Conservation (phyloP, 2,888 invertebrate species). For the Sipha maydis region DNA sequence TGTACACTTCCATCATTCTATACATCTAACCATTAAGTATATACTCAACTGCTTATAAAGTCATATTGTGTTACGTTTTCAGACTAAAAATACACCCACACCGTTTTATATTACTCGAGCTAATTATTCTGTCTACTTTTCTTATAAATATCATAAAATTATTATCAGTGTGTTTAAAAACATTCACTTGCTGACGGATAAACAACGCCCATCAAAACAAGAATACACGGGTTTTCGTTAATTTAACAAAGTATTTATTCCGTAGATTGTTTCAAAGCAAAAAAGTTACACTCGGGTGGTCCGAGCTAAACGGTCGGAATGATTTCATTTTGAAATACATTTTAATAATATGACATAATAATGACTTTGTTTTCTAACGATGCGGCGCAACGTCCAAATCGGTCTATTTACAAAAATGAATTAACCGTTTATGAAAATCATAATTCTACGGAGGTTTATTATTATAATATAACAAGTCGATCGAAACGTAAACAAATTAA, state of each 20-base stretch:
- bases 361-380: slow-evolving; percentile 16
- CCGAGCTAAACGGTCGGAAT: not conserved
- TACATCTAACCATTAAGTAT: no score
- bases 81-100: no score
- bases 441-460: not conserved
- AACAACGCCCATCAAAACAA: not conserved
- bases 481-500: not conserved
- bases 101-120: no score
- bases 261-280: not conserved
- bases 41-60: no score
- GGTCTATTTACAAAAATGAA: slow-evolving; percentile 35
- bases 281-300: slow-evolving; percentile 3
- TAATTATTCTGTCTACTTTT: not conserved
- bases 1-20: no score
- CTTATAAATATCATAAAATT: not conserved
- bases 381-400: not conserved
- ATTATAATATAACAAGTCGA: not conserved
- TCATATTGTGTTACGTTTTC: no score
- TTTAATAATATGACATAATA: slow-evolving; percentile 27
- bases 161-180: not conserved
- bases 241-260: not conserved
- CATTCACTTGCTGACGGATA: not conserved
- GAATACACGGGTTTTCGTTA: not conserved
- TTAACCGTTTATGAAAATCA: slow-evolving; percentile 10
- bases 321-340: not conserved